A percentile compares a stretch with the other conserved stretches of the same genome.
These are phyloP conservation scores for Lycopodina hypogea DNA, from an alignment of 37 sponge, comb jelly and placozoan species.

Conservation along the genomic window DNA sequence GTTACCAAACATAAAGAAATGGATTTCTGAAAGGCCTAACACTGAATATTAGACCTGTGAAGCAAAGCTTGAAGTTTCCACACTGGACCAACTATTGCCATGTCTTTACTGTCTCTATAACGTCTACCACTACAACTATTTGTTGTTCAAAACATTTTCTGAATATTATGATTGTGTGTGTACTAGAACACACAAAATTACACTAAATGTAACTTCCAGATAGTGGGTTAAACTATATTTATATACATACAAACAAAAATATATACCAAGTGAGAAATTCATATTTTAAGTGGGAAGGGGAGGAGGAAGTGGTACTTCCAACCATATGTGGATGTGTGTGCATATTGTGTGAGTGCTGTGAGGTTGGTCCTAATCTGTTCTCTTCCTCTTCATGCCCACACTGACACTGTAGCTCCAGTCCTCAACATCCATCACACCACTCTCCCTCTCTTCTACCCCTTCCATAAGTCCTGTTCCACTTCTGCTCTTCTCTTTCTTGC, in stretches of 20 bases:
- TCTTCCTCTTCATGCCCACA: slow-evolving; percentile 8
- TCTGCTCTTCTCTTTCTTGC: neutral
- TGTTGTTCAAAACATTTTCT: neutral
- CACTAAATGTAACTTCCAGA: no score
- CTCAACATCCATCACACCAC: neutral
- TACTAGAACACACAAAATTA: no score
- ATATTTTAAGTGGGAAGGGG: neutral
- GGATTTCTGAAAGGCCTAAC: slow-evolving; percentile 29
- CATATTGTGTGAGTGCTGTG: neutral
- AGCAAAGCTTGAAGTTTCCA: neutral
- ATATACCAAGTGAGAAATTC: no score
- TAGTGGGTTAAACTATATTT: no score
- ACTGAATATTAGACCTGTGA: slow-evolving; percentile 5
- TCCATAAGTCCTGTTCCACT: no score
- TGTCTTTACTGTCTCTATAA: no score
- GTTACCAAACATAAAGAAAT: slow-evolving; percentile 34
- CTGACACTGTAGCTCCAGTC: neutral
- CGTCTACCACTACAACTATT: no score
- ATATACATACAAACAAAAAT: no score
- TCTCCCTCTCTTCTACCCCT: neutral
- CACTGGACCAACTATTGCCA: no score
- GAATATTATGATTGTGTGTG: no score
- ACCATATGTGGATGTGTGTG: no score
- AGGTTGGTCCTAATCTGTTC: neutral
- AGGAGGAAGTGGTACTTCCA: neutral